A percentile compares a stretch with the other conserved stretches of the same genome.
Evolutionary conservation across 2,888 invertebrate genomes (phyloP).

Genomic region (Malacosoma neustria): DNA sequence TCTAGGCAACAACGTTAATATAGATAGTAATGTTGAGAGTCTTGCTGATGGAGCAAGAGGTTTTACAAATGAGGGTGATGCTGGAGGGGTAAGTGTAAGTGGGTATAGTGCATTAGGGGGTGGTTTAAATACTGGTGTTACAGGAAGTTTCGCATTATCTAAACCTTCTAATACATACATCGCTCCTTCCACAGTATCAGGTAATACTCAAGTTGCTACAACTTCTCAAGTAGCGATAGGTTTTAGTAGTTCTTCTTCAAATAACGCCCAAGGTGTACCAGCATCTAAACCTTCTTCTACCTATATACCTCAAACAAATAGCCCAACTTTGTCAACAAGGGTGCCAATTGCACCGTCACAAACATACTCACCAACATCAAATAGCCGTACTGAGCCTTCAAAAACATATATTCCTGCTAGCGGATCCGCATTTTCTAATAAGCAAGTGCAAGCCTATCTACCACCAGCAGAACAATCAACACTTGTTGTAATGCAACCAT

Average conservation of each 20-base stretch:
- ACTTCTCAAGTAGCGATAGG: conserved; percentile 28
- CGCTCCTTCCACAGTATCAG: conserved; percentile 4
- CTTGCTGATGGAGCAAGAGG: too few relatives aligned
- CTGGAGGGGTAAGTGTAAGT: too few relatives aligned
- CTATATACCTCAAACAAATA: conserved; percentile 2
- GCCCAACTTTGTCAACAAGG: neutral
- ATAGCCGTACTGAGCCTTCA: neutral
- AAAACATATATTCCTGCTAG: neutral
- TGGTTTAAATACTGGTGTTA: neutral
- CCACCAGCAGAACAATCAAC: neutral
- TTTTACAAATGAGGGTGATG: too few relatives aligned
- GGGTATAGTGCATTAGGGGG: neutral
- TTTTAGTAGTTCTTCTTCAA: conserved; percentile 6
- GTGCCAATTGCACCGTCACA: neutral
- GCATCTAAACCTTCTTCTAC: neutral
- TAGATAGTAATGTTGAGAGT: too few relatives aligned
- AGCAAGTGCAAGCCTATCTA: neutral
- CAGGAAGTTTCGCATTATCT: neutral
- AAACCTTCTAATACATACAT: conserved; percentile 1
- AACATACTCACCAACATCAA: neutral
- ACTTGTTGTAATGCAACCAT: neutral
- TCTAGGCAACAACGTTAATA: too few relatives aligned
- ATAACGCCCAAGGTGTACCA: neutral
- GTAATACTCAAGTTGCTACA: conserved; percentile 8
- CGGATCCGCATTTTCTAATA: neutral